Evolutionary conservation across 2,113 vertebrate genomes (phyloP), one percentile per base, ranked within the genome.

Genomic region (Eptatretus burgeri): DNA sequence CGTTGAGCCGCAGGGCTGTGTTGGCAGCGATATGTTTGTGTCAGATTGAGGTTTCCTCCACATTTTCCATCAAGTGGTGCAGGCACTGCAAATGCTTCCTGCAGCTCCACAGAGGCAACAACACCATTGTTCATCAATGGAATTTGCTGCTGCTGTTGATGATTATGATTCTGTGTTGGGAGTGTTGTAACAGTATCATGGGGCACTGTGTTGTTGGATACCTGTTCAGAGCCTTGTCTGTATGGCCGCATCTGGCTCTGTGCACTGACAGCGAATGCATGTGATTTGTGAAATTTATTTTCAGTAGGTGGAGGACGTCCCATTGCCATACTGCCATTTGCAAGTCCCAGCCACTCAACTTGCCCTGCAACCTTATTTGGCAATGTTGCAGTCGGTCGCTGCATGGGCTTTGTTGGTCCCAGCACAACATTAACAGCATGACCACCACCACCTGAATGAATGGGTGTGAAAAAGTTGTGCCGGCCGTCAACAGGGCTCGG

Each of bases 391-490:
- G 12, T 60, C 10, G 56, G 56, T 12, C 56, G 56, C 56, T 60
- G 56, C 56, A 60, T 60, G 10, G 56, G 56, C 56, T 60, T 60
- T n/a, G 56, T n/a, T 2, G 20, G n/a, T n/a, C 56, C 20, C 56
- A 20, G 20, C 56, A 20, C 56, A 11, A 20, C 11, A 11, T 20
- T 20, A 20, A 11, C 56, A 13, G n/a, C 56, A 20, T 20, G n/a
- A 20, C 9, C 56, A 2, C 53, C 53, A 19, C 56, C 56, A 11
- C 56, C 56, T 10, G 56, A 60, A 20, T 60, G n/a, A 20, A 60
- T 60, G 56, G 56, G 56, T 20, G 56, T 60, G 56, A 60, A 60
- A n/a, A 60, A 60, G 56, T n/a, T 17, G 56, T 60, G 56, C n/a
- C 56, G 9, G 56, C 56, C 56, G 9, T 60, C 56, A n/a, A 60